phyloP scores from a whole-genome alignment of 2,797 vertebrate species.

The Acanthopagrus latus region DNA sequence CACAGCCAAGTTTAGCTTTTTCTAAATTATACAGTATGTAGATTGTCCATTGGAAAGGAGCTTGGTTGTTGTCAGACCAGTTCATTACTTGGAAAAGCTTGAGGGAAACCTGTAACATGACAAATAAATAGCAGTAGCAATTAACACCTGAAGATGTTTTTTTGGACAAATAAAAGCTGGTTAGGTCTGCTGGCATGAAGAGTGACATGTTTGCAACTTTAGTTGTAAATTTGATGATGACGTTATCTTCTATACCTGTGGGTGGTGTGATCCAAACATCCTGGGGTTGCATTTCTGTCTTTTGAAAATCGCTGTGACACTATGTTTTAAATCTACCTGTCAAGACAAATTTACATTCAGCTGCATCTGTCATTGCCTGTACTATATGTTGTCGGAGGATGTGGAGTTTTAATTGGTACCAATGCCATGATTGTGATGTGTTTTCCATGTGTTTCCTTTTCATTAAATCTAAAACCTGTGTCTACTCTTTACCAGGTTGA shows the following conservation, averaged over 20 bases:
- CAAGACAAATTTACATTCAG: neutral
- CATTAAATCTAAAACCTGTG: neutral
- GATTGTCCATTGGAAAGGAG: neutral
- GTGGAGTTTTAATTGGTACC: neutral
- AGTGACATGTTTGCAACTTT: neutral
- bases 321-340: neutral
- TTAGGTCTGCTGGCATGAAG: too few species aligned
- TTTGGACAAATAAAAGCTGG: too few species aligned
- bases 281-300: neutral
- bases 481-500: constrained; percentile 88
- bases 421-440: neutral
- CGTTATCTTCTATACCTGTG: neutral
- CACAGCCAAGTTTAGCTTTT: neutral
- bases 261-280: neutral
- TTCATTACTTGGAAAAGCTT: neutral
- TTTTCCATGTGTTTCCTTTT: neutral
- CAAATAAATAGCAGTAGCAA: neutral
- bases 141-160: neutral
- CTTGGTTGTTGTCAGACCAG: neutral
- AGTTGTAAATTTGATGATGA: neutral
- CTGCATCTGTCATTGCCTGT: neutral
- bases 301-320: neutral
- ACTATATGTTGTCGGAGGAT: neutral
- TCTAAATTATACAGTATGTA: neutral
- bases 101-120: neutral